Base-by-base conservation (phyloP, 2,797 vertebrate genomes). In the Bufotes viridis region DNA sequence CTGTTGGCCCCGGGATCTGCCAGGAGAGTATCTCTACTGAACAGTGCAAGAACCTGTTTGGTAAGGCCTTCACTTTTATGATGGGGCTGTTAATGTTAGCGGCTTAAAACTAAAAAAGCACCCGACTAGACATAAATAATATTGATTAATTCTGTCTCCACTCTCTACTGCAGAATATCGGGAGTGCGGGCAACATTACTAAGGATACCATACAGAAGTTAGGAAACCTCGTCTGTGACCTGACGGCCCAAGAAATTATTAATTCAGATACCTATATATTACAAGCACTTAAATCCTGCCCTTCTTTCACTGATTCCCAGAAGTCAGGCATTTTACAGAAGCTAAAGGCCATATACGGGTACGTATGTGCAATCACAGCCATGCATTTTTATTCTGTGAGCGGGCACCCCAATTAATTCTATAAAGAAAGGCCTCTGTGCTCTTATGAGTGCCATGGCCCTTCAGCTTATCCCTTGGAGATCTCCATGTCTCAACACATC, bases 11-110 rank as follows among this genome's bases (percentile, higher is more conserved):
- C 18, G 14, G 82, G 51, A n/a, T 88, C 89, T 82, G 12, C 65
- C 57, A 80, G 20, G 34, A 75, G 87, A 20, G 14, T 55, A 61
- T 51, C 75, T 63, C 69, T 90, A 4, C 34, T 90, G n/a, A 86
- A 22, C 60, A 81, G 67, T 67, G 90, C 90, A 84, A 86, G 57
- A 65, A 61, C 13, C 3, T 91, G 90, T 78, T 61, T 90, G 89
- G 90, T 91, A 79, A 91, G 88, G 15, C 55, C 14, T 22, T 10
- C 15, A 53, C n/a, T 84, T 17, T 49, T 24, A 79, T 12, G 7
- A 29, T 78, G 55, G 60, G 60, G 20, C 7, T 57, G 7, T 29
- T 76, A 57, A 18, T 26, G 57, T 17, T 15, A 15, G 5, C 17
- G 17, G 24, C 18, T 22, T 26, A 0, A 0, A 17, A 29, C 17